Evolutionary conservation across 1,140 invertebrate genomes (phyloP), one percentile per base, ranked within the genome.

Genomic region (Sipha flava): DNA sequence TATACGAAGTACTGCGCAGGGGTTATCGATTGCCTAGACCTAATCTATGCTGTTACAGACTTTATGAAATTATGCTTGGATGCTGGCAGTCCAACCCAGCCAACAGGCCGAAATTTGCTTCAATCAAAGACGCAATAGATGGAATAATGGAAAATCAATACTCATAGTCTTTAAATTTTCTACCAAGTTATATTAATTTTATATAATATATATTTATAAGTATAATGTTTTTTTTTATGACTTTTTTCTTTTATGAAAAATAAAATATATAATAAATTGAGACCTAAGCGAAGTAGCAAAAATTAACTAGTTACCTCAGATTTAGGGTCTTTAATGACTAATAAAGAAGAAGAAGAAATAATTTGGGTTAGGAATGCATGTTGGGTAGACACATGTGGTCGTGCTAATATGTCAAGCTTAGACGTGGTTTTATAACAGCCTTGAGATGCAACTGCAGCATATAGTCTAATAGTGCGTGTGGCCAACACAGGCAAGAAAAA

Each of bases 1-100:
- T 95, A 9, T 94, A 91, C 85, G 89, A 90, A 73, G 85, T 95
- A 37, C 88, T 97, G 0, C 90, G 90, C 81, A 89, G 89, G 9
- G 93, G 93, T 1, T 94, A 94, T 83, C 87, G 94, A 34, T 94
- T 97, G 94, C 90, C 93, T 59, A 88, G 88, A 64, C 95, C 95
- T 0, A 88, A 90, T 47, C 93, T 93, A 83, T 97, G 95, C 84
- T 75, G 49, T 43, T 54, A 59, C 16, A 77, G 52, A 40, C 43
- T 77, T 6, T 77, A 77, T 21, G 34, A 77, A 77, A 14, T 77
- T 5, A 77, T 77, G 52, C 37, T 77, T 2, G 23, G 26, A 12
- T 77, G 73, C 12, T 77, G 73, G 73, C 29, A 77, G 10, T n/a
- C 52, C 1, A 54, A 59, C 7, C 73, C 73, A 3, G 52, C 12